Evolutionary conservation across 2,797 vertebrate genomes (phyloP).

Genomic region (Strix occidentalis): DNA sequence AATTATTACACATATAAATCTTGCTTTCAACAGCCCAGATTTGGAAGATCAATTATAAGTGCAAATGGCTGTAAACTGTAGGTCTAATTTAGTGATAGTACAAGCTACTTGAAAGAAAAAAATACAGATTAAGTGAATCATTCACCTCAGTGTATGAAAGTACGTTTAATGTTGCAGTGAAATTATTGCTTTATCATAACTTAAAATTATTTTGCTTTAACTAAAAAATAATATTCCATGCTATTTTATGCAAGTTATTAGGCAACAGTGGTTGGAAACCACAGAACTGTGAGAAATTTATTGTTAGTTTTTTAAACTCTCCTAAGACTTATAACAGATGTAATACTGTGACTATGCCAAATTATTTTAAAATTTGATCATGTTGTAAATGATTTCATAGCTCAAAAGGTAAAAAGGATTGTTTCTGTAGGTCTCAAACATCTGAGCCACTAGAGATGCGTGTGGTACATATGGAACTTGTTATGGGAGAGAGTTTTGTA

Average conservation of each 20-base stretch:
- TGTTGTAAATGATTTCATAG: background rate
- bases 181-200: background rate
- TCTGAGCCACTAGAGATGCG: background rate
- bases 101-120: background rate
- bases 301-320: background rate
- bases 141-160: background rate
- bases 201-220: background rate
- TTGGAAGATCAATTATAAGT: background rate
- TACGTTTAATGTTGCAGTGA: background rate
- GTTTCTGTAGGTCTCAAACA: background rate
- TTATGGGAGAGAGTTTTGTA: background rate
- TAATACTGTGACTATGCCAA: background rate
- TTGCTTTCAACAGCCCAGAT: background rate
- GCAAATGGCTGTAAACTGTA: background rate
- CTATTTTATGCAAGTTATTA: background rate
- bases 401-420: background rate
- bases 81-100: background rate
- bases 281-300: background rate
- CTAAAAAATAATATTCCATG: background rate
- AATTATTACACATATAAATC: background rate
- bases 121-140: background rate
- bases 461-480: background rate
- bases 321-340: background rate
- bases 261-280: background rate
- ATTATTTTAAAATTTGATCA: background rate